Evolutionary conservation across 2,888 invertebrate genomes (phyloP), one percentile per base, ranked within the genome.

Genomic region (Teleiodes luculella): DNA sequence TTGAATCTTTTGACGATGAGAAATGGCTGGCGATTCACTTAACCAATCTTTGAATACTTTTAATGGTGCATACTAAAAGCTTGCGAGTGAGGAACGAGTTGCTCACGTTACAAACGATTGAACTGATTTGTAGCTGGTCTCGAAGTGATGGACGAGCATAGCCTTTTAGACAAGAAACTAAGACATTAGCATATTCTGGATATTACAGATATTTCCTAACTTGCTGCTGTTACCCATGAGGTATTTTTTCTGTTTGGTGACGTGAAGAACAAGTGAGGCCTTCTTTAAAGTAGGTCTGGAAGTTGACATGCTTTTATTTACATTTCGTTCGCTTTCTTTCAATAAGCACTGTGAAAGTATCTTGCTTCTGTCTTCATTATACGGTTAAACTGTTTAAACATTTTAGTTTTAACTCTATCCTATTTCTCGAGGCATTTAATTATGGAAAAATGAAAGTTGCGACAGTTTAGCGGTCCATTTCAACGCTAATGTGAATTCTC

Each of bases 291-390:
- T 13, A 37, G 16, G 18, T 41, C 7, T 10, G 5, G 10, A 45
- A n/a, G 13, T 45, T 45, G 46, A 31, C 31, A 46, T 31, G 30
- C 46, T 46, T 45, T 45, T 45, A 20, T 45, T n/a, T 45, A 20
- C 13, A 28, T 28, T 28, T 45, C 28, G 13, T 13, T 45, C 10
- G 8, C 10, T 43, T 24, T 11, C 13, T 41, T 4, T 3, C 18
- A 8, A 45, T 18, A 41, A 41, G 11, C 10, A 11, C 11, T 18
- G 39, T 41, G 39, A 41, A 41, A 41, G 39, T 18, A 18, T 18
- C 16, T 18, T 41, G 11, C n/a, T n/a, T 35, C 4, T 41, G 18
- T 14, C 24, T 24, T 24, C 3, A 24, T 24, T 24, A 24, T 24
- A 24, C 24, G 6, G 24, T 24, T n/a, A n/a, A n/a, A n/a, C n/a